These are phyloP conservation scores for Venustaconcha ellipsiformis DNA, from an alignment of 1,140 invertebrate genomes.

Conservation along the genomic window DNA sequence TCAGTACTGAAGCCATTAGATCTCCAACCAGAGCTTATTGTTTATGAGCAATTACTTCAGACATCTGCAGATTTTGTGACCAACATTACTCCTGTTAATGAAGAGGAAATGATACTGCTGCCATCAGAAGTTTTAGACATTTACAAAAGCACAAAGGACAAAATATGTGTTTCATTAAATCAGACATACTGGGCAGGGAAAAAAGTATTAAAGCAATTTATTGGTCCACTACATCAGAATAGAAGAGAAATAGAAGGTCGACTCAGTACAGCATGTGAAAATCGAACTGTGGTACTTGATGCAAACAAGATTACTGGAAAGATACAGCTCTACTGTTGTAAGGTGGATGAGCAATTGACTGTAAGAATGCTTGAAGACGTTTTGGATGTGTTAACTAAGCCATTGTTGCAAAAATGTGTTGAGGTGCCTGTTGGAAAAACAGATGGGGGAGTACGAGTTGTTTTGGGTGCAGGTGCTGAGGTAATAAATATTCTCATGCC, in stretches of 20 bases:
- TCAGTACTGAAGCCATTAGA: constrained; percentile 41
- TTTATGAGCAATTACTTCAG: constrained; percentile 46
- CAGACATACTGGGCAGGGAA: constrained; percentile 39
- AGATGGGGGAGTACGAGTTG: constrained; percentile 13
- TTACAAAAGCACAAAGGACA: constrained; percentile 33
- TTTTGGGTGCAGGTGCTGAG: constrained; percentile 32
- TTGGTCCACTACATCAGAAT: constrained; percentile 48
- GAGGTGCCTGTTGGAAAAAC: constrained; percentile 28
- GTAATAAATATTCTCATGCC: constrained; percentile 33
- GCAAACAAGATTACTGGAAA: constrained; percentile 41
- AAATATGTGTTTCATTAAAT: constrained; percentile 28
- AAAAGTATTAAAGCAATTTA: constrained; percentile 39
- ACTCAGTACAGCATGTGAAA: constrained; percentile 13
- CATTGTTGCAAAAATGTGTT: constrained; percentile 20
- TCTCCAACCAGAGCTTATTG: too few species aligned
- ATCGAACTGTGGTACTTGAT: constrained; percentile 39
- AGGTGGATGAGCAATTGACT: not conserved
- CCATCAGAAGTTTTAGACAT: constrained; percentile 26
- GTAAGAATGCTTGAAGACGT: constrained; percentile 4
- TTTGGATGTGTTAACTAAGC: constrained; percentile 16
- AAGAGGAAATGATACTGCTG: not conserved
- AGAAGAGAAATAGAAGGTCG: constrained; percentile 46
- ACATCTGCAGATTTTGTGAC: constrained; percentile 57
- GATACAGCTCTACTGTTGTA: constrained; percentile 37
- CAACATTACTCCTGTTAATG: constrained; percentile 49